Conservation (phyloP, 2,888 invertebrate genomes). For the Petrolisthes manimaculis region DNA sequence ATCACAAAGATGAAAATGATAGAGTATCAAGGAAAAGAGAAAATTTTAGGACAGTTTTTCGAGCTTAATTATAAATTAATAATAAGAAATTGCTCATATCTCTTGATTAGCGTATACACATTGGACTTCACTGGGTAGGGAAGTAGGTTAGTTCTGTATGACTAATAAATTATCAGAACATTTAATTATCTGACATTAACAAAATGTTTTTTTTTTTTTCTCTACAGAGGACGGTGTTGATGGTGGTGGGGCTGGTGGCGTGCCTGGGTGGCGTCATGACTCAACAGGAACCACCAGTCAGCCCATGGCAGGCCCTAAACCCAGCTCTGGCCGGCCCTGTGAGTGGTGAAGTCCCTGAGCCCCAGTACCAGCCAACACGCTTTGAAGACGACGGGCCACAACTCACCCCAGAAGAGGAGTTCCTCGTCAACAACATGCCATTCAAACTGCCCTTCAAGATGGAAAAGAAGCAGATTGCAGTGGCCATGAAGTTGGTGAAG, state of each 20-base stretch:
- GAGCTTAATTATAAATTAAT: too few species aligned
- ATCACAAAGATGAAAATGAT: too few species aligned
- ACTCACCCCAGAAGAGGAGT: conserved; percentile 28
- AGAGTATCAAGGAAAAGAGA: too few species aligned
- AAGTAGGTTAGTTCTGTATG: too few species aligned
- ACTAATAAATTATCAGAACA: not conserved
- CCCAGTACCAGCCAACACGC: not conserved
- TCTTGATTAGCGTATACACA: too few species aligned
- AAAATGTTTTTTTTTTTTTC: not conserved
- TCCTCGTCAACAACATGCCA: conserved; percentile 33
- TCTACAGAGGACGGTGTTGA: conserved; percentile 33
- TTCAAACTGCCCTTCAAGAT: conserved; percentile 54
- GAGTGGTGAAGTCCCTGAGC: not conserved
- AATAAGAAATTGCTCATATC: too few species aligned
- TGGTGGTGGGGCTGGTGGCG: conserved; percentile 24
- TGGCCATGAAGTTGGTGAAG: conserved; percentile 53
- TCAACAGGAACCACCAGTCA: conserved; percentile 19
- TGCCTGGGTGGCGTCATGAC: conserved; percentile 23
- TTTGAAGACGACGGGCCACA: not conserved
- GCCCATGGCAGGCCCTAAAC: conserved; percentile 49
- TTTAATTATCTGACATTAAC: not conserved
- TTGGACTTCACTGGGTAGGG: too few species aligned
- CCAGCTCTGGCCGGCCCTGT: not conserved
- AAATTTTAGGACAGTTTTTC: too few species aligned
- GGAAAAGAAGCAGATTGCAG: conserved; percentile 50